Conservation (phyloP, 2,113 vertebrate species). For the Odobenus rosmarus region DNA sequence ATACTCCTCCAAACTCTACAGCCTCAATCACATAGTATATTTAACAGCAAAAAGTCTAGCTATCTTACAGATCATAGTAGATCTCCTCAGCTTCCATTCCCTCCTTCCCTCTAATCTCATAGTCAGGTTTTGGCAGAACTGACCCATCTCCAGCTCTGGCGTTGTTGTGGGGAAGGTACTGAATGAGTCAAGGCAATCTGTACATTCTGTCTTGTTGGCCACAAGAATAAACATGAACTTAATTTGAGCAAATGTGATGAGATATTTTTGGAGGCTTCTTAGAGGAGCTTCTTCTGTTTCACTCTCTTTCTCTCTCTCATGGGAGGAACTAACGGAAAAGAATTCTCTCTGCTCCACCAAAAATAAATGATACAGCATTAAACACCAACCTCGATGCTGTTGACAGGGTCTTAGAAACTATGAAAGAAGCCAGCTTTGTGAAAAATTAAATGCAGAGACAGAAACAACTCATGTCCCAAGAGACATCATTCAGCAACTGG, state of each 20-base stretch:
- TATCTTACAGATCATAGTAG: not conserved
- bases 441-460: constrained; percentile 2
- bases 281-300: not conserved
- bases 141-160: not conserved
- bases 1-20: not conserved
- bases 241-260: constrained; percentile 27
- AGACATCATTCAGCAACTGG: not conserved
- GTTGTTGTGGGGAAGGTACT: not conserved
- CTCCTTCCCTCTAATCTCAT: not conserved
- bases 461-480: not conserved
- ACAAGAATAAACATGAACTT: not conserved
- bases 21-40: not conserved
- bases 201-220: not conserved
- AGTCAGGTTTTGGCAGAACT: not conserved
- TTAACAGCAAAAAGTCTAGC: not conserved
- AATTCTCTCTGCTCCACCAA: not conserved
- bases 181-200: not conserved
- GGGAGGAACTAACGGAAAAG: not conserved
- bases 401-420: not conserved
- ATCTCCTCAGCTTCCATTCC: not conserved
- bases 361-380: not conserved
- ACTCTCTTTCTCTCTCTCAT: not conserved
- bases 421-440: not conserved
- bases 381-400: not conserved
- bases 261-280: not conserved